Evolutionary conservation across 2,888 invertebrate species (phyloP).

Genomic region (Temnothorax unifasciatus): DNA sequence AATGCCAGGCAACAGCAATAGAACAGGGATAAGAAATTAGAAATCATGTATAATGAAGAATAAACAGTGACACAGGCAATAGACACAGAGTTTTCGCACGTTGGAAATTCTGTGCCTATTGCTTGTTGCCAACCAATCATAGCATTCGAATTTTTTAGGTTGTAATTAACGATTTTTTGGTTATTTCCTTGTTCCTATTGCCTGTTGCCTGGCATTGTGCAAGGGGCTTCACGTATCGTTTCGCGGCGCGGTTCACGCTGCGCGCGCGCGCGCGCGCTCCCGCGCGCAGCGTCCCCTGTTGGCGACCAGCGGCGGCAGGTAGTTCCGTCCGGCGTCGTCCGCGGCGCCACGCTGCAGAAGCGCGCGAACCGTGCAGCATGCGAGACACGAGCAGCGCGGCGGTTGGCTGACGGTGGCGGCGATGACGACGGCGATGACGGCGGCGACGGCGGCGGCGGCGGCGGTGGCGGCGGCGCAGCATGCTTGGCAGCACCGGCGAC

Average conservation of each 20-base stretch:
- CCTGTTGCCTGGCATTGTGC: no score
- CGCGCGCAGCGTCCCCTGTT: background rate
- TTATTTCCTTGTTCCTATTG: no score
- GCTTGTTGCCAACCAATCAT: no score
- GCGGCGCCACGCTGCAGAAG: slow-evolving; percentile 42
- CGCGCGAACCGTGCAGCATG: slow-evolving; percentile 43
- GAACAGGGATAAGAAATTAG: no score
- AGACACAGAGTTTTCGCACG: no score
- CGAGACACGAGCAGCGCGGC: background rate
- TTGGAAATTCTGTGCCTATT: no score
- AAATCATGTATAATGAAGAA: no score
- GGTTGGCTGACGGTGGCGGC: background rate
- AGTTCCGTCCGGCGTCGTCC: background rate
- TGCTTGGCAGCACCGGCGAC: slow-evolving; percentile 42
- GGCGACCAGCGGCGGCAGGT: background rate
- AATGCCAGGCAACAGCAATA: no score
- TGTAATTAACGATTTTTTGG: no score
- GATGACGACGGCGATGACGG: background rate
- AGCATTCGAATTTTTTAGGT: no score
- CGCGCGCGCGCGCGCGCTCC: background rate
- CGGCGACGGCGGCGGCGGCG: background rate
- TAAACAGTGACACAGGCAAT: no score
- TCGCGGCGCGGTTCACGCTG: background rate
- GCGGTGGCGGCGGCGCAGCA: slow-evolving; percentile 34
- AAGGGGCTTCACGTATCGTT: background rate